phyloP scores from a whole-genome alignment of 2,888 invertebrate genomes.

The Zygothrica quintamaculata region DNA sequence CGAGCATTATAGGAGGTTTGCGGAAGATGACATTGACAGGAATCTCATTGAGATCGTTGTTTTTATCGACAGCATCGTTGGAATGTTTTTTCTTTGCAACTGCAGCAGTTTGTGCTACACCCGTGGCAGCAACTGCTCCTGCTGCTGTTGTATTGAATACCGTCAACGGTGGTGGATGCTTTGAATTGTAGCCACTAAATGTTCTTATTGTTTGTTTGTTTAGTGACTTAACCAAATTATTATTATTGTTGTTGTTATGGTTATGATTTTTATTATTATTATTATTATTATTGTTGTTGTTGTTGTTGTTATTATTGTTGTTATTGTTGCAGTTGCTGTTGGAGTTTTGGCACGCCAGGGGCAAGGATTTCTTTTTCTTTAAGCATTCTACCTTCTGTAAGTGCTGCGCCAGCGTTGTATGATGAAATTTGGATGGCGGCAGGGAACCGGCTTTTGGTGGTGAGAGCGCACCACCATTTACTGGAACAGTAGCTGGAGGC shows the following conservation, averaged over 20 bases:
- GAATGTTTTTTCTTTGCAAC: conserved; percentile 79
- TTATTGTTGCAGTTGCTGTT: conserved; percentile 42
- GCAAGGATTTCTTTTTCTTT: conserved; percentile 77
- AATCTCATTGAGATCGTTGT: conserved; percentile 81
- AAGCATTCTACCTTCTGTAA: conserved; percentile 82
- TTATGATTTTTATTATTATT: too few relatives aligned
- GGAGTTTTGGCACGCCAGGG: conserved; percentile 56
- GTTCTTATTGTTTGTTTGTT: conserved; percentile 33
- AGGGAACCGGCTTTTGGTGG: conserved; percentile 68
- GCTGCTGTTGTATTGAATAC: conserved; percentile 53
- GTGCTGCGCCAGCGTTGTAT: conserved; percentile 83
- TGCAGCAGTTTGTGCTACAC: conserved; percentile 13
- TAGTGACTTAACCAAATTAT: conserved; percentile 34
- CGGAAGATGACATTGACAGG: conserved; percentile 84
- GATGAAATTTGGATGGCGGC: conserved; percentile 84
- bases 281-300: conserved; percentile 22
- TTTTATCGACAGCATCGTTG: conserved; percentile 68
- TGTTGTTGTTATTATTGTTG: conserved; percentile 21
- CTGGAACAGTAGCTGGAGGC: conserved; percentile 52
- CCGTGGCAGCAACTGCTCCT: conserved; percentile 14
- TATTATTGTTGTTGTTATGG: conserved; percentile 42
- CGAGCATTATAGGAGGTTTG: conserved; percentile 57
- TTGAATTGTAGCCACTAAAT: conserved; percentile 40
- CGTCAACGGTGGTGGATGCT: conserved; percentile 71
- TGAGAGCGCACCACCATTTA: conserved; percentile 39